Evolutionary conservation across 2,797 vertebrate species (phyloP), one percentile per base, ranked within the genome.

Genomic region (Tiaroga cobitis): DNA sequence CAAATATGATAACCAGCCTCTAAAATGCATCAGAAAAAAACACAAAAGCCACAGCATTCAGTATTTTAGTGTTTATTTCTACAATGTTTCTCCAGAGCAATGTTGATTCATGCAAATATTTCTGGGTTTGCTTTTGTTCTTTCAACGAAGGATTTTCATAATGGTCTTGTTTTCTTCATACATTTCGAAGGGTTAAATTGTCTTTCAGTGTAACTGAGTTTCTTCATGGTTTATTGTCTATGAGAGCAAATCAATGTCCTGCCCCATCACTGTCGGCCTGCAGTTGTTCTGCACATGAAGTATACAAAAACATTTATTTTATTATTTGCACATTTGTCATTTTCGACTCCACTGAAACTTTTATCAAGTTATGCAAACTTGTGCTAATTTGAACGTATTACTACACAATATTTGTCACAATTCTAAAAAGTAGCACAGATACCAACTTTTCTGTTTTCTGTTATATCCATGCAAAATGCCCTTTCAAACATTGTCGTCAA

Each of bases 71-170:
- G 82, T 94, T 95, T 93, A 94, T 94, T 94, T 93, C 81, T 90
- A 91, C 91, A 92, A 89, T 85, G 86, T 69, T 89, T 90, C 72
- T 90, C 90, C 86, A 94, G 90, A 91, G 88, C 87, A 89, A 91
- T 82, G 89, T 86, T 82, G 85, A 91, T 49, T 85, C 94, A 94
- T 95, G 94, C 94, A 93, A 86, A 88, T 87, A 92, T 80, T 91
- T 90, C 61, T 85, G 75, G 84, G 91, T 85, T 78, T 46, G 68
- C 67, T n/a, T 26, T 63, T 80, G 73, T 87, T 70, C 26, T 29
- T 51, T 77, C 67, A 41, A 68, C 46, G 11, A 76, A 54, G 68
- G 39, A 18, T 29, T 54, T 34, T 65, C 21, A 51, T 11, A 24
- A 68, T 87, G 75, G 37, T 63, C 54, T 73, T 85, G 19, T 21